Evolutionary conservation across 2,797 vertebrate species (phyloP).

Genomic region (Triplophysa yarkandensis): DNA sequence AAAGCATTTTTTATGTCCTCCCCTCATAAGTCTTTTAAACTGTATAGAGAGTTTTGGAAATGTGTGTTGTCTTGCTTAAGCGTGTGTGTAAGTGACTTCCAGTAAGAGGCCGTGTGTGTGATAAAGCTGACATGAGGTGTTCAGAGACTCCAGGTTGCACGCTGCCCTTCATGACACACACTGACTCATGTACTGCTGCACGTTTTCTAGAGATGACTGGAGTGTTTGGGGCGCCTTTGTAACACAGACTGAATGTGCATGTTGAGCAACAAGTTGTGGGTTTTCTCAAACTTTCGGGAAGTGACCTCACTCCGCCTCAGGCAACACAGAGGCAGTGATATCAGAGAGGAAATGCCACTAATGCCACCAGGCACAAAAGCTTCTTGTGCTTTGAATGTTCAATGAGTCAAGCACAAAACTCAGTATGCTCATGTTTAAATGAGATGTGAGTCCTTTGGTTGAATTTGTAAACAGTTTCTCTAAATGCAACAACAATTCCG

Average conservation of each 20-base stretch:
- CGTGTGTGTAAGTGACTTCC: constrained; percentile 34
- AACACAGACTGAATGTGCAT: constrained; percentile 48
- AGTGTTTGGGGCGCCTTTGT: constrained; percentile 1
- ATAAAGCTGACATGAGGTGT: constrained; percentile 32
- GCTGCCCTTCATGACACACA: constrained; percentile 3
- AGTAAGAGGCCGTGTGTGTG: constrained; percentile 26
- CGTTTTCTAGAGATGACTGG: background rate
- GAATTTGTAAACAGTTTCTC: background rate
- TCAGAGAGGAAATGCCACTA: constrained; percentile 64
- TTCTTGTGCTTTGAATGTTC: constrained; percentile 48
- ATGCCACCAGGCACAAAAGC: constrained; percentile 60
- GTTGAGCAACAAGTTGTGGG: constrained; percentile 46
- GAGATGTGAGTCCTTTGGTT: too few relatives aligned
- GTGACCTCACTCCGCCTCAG: constrained; percentile 67
- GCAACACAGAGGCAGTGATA: constrained; percentile 47
- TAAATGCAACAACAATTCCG: background rate
- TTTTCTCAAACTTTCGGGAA: constrained; percentile 70
- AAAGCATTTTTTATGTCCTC: background rate
- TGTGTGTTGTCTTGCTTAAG: constrained; percentile 8
- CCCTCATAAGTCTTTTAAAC: background rate
- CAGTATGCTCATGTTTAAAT: too few relatives aligned
- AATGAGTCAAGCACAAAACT: background rate
- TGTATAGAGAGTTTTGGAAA: background rate
- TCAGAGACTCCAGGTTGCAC: background rate
- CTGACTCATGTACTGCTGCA: background rate